Evolutionary conservation across 2,113 vertebrate species (phyloP).

Genomic region (Macaca nemestrina): DNA sequence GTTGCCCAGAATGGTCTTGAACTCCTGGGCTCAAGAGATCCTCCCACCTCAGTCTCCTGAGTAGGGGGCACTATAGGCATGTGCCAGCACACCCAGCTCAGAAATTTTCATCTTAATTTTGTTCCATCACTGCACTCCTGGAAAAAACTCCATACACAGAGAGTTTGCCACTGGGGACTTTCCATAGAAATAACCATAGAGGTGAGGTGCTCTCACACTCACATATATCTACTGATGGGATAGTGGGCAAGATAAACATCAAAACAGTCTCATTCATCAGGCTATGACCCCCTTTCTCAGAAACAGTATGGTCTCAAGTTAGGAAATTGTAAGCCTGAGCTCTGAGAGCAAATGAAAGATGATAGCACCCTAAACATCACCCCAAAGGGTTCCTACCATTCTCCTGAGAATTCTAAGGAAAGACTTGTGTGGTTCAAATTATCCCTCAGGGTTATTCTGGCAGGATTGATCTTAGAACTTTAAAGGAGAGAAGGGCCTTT

Average conservation of each 20-base stretch:
- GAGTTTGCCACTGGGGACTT: background rate
- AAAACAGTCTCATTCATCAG: background rate
- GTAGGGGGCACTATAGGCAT: background rate
- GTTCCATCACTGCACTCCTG: background rate
- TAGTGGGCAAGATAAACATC: no score
- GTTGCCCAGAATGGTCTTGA: background rate
- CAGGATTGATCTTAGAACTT: background rate
- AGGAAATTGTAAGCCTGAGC: background rate
- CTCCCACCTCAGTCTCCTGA: background rate
- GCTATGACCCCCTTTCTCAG: background rate
- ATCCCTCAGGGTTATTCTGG: background rate
- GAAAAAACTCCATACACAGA: background rate
- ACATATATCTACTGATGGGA: background rate
- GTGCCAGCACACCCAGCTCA: background rate
- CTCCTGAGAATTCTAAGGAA: background rate
- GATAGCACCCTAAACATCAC: background rate
- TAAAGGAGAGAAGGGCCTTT: background rate
- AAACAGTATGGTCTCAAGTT: background rate
- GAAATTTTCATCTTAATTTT: background rate
- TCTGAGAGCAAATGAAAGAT: background rate
- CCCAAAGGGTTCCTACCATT: background rate
- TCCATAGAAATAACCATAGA: accelerated
- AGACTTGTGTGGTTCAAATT: background rate
- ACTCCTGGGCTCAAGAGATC: background rate
- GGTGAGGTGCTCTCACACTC: background rate